Base-by-base conservation (phyloP, 1,140 invertebrate genomes). In the Zelostemma sp. region DNA sequence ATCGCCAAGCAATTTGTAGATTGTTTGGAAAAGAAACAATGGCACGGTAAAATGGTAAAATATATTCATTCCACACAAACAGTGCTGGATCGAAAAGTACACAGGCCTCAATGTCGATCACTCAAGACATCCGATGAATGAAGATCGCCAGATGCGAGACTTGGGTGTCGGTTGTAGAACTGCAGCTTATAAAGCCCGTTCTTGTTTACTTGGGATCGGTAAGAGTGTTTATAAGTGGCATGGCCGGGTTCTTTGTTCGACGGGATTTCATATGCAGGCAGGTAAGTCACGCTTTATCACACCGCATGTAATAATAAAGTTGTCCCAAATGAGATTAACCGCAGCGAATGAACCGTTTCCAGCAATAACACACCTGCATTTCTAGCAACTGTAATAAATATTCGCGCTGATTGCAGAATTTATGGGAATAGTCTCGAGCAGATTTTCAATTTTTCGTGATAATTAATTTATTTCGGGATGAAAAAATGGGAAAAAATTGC, bases 161-260 rank as follows among this genome's bases (percentile, higher is more conserved):
- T 77, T 51, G 60, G 61, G 49, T 72, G 70, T 70, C 74, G 61
- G 65, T 74, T 72, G 69, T 69, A 71, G 65, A 60, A 74, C 66
- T 67, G 63, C 70, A 69, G 67, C 70, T 68, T n/a, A n/a, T 73
- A 65, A 66, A 70, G 50, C 58, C 56, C 54, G 65, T 54, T 72
- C 73, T 65, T 78, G 73, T 80, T 80, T 80, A 73, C 74, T 68
- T 71, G 76, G 76, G 71, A 67, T 74, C 62, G 61, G 59, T 62
- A 73, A 65, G 74, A 63, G 75, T 75, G 76, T 75, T 72, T 75
- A 64, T 71, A 77, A 80, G 73, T 77, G 75, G 71, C 78, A 75
- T 72, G 73, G 72, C 55, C 21, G 54, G 47, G 63, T 25, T 45
- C 71, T 81, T 81, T 81, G 77, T 79, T 81, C 64, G 64, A 75